Conservation (phyloP, 2,888 invertebrate species). For the Frankliniella fusca region DNA sequence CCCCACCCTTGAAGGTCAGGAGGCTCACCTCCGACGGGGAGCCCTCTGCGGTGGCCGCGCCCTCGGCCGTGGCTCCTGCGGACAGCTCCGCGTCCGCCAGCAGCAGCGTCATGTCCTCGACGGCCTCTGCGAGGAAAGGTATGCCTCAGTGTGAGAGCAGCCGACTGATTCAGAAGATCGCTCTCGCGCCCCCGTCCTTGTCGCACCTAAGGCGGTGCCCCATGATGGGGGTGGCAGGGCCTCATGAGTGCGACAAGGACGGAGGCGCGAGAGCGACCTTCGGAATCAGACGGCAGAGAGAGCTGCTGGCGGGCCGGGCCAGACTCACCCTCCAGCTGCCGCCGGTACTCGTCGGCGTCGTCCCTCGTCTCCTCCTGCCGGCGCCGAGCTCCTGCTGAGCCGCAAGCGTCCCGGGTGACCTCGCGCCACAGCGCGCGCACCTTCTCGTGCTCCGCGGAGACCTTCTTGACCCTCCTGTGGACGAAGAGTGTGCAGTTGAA, state of each 20-base stretch:
- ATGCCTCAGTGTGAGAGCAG: too few species aligned
- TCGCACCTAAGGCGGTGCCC: too few species aligned
- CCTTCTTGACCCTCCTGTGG: not conserved
- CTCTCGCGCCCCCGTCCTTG: too few species aligned
- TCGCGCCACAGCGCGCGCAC: not conserved
- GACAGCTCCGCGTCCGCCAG: not conserved
- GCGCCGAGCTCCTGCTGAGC: not conserved
- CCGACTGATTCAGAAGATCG: too few species aligned
- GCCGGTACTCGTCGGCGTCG: not conserved
- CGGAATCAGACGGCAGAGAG: too few species aligned
- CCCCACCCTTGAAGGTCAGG: too few species aligned
- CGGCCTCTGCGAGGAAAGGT: not conserved
- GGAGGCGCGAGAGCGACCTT: too few species aligned
- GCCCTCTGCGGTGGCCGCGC: not conserved
- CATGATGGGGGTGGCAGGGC: too few species aligned
- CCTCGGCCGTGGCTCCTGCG: not conserved
- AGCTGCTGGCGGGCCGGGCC: too few species aligned
- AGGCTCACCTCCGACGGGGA: not conserved
- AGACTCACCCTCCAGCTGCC: not conserved
- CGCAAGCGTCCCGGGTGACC: not conserved
- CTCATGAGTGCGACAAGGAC: too few species aligned
- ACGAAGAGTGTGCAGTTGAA: too few species aligned
- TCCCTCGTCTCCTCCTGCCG: not conserved
- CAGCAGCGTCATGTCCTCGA: conserved; percentile 13
- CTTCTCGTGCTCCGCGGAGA: not conserved